Percentiles rank a stretch among this genome's conserved stretches.
Conservation (phyloP, 2,888 invertebrate species). For the Gastrophysa polygoni region DNA sequence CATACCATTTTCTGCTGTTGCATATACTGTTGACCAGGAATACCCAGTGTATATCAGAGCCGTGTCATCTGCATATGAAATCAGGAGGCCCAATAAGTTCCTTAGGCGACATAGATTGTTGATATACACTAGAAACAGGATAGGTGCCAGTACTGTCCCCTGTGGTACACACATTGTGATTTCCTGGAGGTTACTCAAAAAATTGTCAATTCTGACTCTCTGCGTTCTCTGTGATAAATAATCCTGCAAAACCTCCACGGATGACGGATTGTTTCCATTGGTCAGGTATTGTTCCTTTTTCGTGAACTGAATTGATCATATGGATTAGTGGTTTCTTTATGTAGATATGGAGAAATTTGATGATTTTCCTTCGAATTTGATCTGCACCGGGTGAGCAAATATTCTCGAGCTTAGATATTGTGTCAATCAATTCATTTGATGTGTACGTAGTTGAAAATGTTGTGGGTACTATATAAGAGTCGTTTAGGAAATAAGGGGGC, state of each 20-base stretch:
- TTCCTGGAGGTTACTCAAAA: neutral
- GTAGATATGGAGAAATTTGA: neutral
- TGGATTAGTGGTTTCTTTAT: neutral
- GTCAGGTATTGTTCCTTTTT: neutral
- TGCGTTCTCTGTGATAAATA: neutral
- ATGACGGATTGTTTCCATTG: neutral
- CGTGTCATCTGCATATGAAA: slow-evolving; percentile 16
- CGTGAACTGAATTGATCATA: neutral
- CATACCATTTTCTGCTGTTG: neutral
- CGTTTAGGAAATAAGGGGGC: neutral
- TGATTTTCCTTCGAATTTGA: neutral
- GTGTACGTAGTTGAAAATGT: neutral
- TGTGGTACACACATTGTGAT: slow-evolving; percentile 14
- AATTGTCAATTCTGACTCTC: neutral
- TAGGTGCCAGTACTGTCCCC: slow-evolving; percentile 11
- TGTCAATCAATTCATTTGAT: neutral
- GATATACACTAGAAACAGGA: slow-evolving; percentile 15
- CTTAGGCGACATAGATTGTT: slow-evolving; percentile 1
- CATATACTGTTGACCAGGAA: slow-evolving; percentile 5
- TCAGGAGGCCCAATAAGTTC: slow-evolving; percentile 8
- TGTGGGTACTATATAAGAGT: neutral
- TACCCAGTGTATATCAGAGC: slow-evolving; percentile 5
- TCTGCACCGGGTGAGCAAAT: neutral
- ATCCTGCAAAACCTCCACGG: neutral
- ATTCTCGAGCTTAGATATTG: neutral